A percentile compares a stretch with the other conserved stretches of the same genome.
Conservation (phyloP, 2,888 invertebrate genomes). For the Fragum fragum region DNA sequence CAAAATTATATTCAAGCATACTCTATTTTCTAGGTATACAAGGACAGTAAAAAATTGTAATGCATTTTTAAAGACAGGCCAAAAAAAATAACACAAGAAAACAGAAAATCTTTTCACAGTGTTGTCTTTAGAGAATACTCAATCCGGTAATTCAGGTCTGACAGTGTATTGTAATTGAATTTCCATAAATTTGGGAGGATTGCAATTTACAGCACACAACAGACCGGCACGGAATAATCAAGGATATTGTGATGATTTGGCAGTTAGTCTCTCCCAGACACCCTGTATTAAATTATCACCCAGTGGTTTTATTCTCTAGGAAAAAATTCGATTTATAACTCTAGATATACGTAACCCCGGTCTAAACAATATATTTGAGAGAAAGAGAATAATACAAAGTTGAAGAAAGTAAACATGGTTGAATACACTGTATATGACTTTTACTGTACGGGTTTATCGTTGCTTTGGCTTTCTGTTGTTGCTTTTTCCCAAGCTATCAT, state of each 20-base stretch:
- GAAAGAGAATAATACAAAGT: too few species aligned
- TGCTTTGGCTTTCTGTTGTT: too few species aligned
- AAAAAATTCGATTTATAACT: not conserved
- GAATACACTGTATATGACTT: too few species aligned
- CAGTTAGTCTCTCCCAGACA: conserved; percentile 20
- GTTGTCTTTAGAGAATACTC: not conserved
- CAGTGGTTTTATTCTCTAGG: conserved; percentile 2
- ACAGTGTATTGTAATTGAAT: conserved; percentile 18
- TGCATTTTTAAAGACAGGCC: not conserved
- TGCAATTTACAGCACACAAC: conserved; percentile 16
- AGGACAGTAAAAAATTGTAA: not conserved
- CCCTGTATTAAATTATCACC: conserved; percentile 12
- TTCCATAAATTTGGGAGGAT: conserved; percentile 26
- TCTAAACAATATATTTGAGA: not conserved
- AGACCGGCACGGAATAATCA: conserved; percentile 10
- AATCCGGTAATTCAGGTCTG: conserved; percentile 1
- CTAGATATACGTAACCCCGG: not conserved
- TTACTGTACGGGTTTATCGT: too few species aligned
- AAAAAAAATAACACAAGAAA: not conserved
- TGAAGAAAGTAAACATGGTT: too few species aligned
- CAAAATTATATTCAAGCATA: too few species aligned
- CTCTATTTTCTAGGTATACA: too few species aligned
- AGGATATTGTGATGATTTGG: conserved; percentile 28
- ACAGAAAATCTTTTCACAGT: not conserved
- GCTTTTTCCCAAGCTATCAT: too few species aligned